Evolutionary conservation across 2,797 vertebrate species (phyloP).

Genomic region (Aythya fuligula): DNA sequence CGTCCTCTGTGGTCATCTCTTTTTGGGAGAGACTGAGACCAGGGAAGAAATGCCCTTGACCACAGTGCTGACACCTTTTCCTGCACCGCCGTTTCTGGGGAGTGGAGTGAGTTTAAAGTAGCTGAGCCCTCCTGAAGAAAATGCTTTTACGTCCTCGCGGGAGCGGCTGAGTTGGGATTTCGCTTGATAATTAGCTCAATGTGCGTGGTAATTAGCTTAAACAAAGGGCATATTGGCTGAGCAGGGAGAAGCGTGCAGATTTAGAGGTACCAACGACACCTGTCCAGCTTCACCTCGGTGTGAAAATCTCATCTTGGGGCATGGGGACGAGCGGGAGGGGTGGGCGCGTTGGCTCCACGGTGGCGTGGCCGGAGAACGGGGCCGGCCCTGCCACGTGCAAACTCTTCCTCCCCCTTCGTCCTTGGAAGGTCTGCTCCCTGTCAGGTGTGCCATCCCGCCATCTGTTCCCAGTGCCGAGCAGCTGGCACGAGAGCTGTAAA

Average conservation of each 20-base stretch:
- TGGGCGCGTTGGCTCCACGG: neutral
- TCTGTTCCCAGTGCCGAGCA: constrained; percentile 77
- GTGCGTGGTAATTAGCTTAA: constrained; percentile 26
- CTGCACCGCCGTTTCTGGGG: neutral
- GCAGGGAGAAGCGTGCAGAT: neutral
- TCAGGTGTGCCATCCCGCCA: constrained; percentile 77
- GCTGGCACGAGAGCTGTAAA: constrained; percentile 70
- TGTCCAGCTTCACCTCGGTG: neutral
- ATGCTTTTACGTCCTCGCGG: neutral
- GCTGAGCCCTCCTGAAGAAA: neutral
- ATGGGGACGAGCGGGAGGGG: neutral
- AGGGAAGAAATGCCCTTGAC: neutral
- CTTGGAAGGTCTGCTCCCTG: constrained; percentile 79
- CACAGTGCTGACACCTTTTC: neutral
- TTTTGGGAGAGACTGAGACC: neutral
- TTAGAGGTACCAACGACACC: neutral
- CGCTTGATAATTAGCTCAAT: constrained; percentile 34
- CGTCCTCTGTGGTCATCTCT: neutral
- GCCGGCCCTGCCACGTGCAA: neutral
- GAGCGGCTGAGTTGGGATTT: constrained; percentile 2
- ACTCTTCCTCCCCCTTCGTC: constrained; percentile 64
- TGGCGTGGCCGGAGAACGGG: neutral
- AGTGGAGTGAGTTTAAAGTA: neutral
- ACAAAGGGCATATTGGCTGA: neutral
- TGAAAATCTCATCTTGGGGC: neutral